Base-by-base conservation (phyloP, 2,888 invertebrate genomes). In the Thereva unica region DNA sequence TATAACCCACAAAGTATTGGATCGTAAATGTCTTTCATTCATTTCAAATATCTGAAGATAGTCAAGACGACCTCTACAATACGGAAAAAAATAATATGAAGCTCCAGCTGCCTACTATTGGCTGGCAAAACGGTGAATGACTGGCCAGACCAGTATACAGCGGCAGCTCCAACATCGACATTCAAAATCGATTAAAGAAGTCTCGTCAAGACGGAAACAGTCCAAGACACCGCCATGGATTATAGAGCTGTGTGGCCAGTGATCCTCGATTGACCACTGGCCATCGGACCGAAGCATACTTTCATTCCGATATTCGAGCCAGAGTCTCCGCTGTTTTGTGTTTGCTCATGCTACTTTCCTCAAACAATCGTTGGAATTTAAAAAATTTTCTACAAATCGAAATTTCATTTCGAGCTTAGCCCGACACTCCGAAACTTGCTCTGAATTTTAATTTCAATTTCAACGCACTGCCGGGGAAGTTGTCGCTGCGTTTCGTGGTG, bases 371-470 rank as follows among this genome's bases (percentile, higher is more conserved):
- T 9, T 59, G 68, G 68, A 68, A 68, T 68, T 65, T 68, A 49
- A 68, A 68, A 68, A 59, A 68, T 68, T 67, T 67, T 57, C 64
- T 64, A 67, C 64, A 56, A 64, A 67, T 67, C 56, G 56, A 67
- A 55, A 56, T 56, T 63, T 53, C 56, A 50, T 56, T 56, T 56
- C 8, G n/a, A 6, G n/a, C 35, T 7, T 35, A n/a, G 5, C 7
- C 52, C 9, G 35, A 37, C 38, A 35, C 23, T 23, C 23, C 2
- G 23, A 23, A 23, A 8, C 10, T 9, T 7, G 10, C 8, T 7
- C n/a, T 54, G 52, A 52, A 52, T 52, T 23, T 52, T 52, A n/a
- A 38, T 34, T 7, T 37, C 5, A 9, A 3, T 52, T 9, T 23
- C 23, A 23, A 23, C 23, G 40, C 49, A 35, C 40, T 38, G 6